Conservation (phyloP, 92 coral and sea anemone species). For the Pocillopora grandis region DNA sequence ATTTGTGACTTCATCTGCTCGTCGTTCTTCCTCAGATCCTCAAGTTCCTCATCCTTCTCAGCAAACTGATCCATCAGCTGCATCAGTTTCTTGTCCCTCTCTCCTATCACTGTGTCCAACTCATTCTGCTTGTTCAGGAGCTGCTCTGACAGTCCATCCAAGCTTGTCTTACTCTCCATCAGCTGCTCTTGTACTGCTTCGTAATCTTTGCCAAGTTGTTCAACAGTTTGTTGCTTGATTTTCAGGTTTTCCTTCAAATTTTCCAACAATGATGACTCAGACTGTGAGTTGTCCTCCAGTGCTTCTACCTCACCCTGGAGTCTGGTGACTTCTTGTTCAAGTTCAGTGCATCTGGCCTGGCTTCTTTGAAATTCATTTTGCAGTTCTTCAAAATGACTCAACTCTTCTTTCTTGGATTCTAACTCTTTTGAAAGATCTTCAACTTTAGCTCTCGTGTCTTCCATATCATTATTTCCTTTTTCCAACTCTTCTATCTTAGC, state of each 20-base stretch:
- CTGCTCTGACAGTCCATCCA: conserved; percentile 47
- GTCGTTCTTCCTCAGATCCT: conserved; percentile 61
- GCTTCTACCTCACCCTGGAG: conserved; percentile 59
- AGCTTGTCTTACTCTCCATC: conserved; percentile 37
- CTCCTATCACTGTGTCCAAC: conserved; percentile 56
- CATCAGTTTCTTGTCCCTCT: conserved; percentile 69
- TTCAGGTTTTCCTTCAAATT: conserved; percentile 75
- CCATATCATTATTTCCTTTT: conserved; percentile 9
- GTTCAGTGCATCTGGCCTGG: conserved; percentile 30
- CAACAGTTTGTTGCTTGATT: conserved; percentile 77
- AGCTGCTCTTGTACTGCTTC: conserved; percentile 57
- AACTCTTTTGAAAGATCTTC: conserved; percentile 48
- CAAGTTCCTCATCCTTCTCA: conserved; percentile 68
- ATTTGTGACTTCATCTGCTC: conserved; percentile 53
- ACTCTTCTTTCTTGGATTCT: conserved; percentile 47
- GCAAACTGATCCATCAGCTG: conserved; percentile 75
- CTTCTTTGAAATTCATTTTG: conserved; percentile 32
- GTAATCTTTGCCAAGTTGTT: conserved; percentile 81
- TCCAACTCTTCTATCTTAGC: conserved; percentile 26
- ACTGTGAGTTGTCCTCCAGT: conserved; percentile 76
- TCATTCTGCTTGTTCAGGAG: conserved; percentile 58
- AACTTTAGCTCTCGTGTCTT: conserved; percentile 41
- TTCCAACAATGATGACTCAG: conserved; percentile 80
- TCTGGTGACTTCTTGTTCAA: conserved; percentile 60
- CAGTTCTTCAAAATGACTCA: conserved; percentile 14